phyloP scores from a whole-genome alignment of 2,113 vertebrate species.

The Mormyrus lacerda region DNA sequence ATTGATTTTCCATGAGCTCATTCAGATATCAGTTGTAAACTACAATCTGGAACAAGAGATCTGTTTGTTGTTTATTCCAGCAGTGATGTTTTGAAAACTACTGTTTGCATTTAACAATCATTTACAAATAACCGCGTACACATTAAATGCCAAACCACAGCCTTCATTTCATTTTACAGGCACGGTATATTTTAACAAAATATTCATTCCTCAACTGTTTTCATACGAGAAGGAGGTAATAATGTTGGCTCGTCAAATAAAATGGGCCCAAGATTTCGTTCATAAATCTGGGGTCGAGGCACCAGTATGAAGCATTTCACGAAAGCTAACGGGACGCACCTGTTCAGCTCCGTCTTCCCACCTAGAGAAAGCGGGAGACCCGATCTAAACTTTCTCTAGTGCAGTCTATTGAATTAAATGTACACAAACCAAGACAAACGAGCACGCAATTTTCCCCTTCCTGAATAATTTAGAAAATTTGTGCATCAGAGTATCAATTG shows the following conservation, averaged over 20 bases:
- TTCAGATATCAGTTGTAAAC: background rate
- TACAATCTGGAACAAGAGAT: slow-evolving; percentile 1
- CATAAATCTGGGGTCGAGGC: background rate
- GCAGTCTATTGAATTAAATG: background rate
- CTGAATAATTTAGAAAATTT: background rate
- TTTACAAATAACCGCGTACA: background rate
- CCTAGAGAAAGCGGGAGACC: background rate
- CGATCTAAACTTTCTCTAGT: background rate
- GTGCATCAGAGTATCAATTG: background rate
- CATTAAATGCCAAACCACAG: background rate
- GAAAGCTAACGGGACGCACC: background rate
- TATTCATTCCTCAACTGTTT: background rate
- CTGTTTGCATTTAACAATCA: background rate
- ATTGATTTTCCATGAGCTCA: background rate
- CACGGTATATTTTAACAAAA: background rate
- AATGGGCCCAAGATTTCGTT: background rate
- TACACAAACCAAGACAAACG: background rate
- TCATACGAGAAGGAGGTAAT: background rate
- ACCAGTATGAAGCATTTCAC: background rate
- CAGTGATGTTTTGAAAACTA: background rate
- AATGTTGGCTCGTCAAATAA: background rate
- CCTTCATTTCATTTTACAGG: background rate
- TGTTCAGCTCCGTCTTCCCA: background rate
- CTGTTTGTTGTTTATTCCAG: background rate
- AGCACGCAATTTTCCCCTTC: background rate